Percentiles rank a stretch among this genome's conserved stretches.
Evolutionary conservation across 2,888 invertebrate genomes (phyloP).

Genomic region (Aphrophora alni): DNA sequence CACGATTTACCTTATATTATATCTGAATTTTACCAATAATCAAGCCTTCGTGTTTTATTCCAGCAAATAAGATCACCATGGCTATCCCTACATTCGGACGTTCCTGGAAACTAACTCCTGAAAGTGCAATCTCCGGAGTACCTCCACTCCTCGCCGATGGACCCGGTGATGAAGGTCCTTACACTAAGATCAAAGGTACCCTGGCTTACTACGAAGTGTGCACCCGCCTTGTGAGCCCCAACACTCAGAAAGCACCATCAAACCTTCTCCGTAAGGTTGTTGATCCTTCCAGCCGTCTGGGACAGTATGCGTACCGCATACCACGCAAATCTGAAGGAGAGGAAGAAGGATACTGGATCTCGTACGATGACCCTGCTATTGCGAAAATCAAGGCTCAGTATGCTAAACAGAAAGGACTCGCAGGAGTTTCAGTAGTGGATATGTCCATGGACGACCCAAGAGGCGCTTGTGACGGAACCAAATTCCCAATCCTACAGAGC

Average conservation of each 20-base stretch:
- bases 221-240: constrained; percentile 72
- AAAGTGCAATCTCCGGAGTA: constrained; percentile 78
- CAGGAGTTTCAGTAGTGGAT: constrained; percentile 78
- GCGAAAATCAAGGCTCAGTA: constrained; percentile 79
- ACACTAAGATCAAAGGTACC: constrained; percentile 72
- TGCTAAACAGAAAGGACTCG: constrained; percentile 74
- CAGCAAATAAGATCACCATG: constrained; percentile 72
- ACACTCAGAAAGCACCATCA: constrained; percentile 56
- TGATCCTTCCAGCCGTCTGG: constrained; percentile 81
- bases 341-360: constrained; percentile 76
- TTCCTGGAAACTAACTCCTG: constrained; percentile 78
- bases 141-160: constrained; percentile 75
- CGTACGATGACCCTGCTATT: constrained; percentile 82
- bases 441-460: constrained; percentile 82
- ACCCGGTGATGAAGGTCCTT: constrained; percentile 73
- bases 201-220: constrained; percentile 83
- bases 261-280: constrained; percentile 72
- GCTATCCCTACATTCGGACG: constrained; percentile 76
- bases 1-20: too few species aligned
- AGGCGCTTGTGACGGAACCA: constrained; percentile 75
- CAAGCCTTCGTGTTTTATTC: constrained; percentile 52
- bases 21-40: too few species aligned
- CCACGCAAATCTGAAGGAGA: constrained; percentile 59
- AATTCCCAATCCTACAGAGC: constrained; percentile 78
- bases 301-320: constrained; percentile 77